Conservation (phyloP, 1,140 invertebrate species). For the Saccostrea echinata region DNA sequence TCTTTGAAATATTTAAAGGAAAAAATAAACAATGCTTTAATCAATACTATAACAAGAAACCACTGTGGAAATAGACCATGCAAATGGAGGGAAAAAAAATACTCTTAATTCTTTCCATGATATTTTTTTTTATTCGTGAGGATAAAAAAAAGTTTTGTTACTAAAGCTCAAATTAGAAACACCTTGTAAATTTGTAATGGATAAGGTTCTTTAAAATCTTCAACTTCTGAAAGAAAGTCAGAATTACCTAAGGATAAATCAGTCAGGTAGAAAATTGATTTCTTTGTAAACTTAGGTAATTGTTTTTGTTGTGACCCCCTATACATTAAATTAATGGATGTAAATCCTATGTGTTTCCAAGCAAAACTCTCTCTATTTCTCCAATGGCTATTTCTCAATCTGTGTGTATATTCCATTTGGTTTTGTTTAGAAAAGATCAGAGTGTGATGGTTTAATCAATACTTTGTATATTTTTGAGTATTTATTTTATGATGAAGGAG, state of each 20-base stretch:
- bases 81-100: too few species aligned
- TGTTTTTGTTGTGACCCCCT: background rate
- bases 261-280: slow-evolving; percentile 4
- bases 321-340: background rate
- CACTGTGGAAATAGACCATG: too few species aligned
- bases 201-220: too few species aligned
- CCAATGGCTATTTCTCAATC: background rate
- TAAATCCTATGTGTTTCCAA: background rate
- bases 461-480: background rate
- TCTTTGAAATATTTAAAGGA: too few species aligned
- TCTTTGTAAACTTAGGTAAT: slow-evolving; percentile 6
- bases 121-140: too few species aligned
- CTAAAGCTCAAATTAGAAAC: too few species aligned
- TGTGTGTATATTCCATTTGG: background rate
- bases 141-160: too few species aligned
- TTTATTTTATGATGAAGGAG: background rate
- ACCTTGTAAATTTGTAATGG: too few species aligned
- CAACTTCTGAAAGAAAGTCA: too few species aligned
- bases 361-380: background rate
- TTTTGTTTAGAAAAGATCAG: background rate
- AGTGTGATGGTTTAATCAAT: background rate
- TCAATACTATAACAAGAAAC: too few species aligned
- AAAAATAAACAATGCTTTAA: too few species aligned
- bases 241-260: background rate
- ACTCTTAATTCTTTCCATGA: too few species aligned